phyloP scores from a whole-genome alignment of 2,888 invertebrate genomes.

The Mythimna ferrago region DNA sequence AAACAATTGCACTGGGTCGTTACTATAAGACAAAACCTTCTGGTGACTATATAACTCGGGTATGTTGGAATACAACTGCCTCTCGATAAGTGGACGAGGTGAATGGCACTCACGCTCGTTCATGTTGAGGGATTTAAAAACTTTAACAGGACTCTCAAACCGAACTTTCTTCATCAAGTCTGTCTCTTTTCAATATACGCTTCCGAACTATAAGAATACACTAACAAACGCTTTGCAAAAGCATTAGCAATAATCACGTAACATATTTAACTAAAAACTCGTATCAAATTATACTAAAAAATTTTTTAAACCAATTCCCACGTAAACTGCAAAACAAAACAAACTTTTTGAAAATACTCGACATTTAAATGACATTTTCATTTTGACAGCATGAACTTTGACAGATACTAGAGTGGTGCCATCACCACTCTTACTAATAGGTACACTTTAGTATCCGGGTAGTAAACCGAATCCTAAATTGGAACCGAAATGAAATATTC shows the following conservation, averaged over 20 bases:
- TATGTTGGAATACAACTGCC: conserved; percentile 65
- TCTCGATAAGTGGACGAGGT: conserved; percentile 82
- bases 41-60: conserved; percentile 67
- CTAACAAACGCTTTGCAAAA: conserved; percentile 8
- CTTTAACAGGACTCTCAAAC: conserved; percentile 77
- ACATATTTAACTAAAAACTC: neutral
- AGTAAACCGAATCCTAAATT: too few relatives aligned
- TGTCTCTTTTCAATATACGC: neutral
- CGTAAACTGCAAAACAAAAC: conserved; percentile 42
- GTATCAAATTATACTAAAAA: conserved; percentile 28
- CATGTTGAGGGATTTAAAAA: conserved; percentile 69
- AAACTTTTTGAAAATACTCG: conserved; percentile 56
- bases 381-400: conserved; percentile 16
- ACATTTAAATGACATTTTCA: conserved; percentile 35
- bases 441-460: too few relatives aligned
- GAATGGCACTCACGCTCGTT: conserved; percentile 84
- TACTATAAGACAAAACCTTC: conserved; percentile 73
- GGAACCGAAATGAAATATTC: too few relatives aligned
- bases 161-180: conserved; percentile 86
- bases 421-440: too few relatives aligned
- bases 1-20: conserved; percentile 80
- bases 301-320: conserved; percentile 33
- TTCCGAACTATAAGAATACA: neutral
- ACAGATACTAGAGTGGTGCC: too few relatives aligned
- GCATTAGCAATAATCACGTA: conserved; percentile 1